A percentile compares a stretch with the other conserved stretches of the same genome.
phyloP scores from a whole-genome alignment of 2,113 vertebrate genomes.

The Halichoerus grypus region DNA sequence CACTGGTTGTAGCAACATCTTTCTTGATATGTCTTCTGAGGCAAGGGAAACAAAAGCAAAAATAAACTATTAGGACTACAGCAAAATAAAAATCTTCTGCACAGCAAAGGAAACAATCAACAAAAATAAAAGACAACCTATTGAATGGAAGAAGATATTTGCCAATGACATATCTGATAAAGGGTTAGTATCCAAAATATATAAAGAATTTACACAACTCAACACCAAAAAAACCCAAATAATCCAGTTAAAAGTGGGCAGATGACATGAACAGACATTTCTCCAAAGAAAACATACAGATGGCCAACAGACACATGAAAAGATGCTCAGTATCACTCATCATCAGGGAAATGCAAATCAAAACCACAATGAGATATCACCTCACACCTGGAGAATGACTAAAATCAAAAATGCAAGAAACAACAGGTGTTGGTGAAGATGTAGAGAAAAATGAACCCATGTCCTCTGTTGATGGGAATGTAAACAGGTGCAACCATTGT shows the following conservation, averaged over 20 bases:
- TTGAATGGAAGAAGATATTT: neutral
- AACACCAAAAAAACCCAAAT: neutral
- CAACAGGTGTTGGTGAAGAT: neutral
- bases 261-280: neutral
- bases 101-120: neutral
- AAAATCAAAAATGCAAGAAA: neutral
- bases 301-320: neutral
- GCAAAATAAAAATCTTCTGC: neutral
- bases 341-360: neutral
- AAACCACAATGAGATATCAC: neutral
- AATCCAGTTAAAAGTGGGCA: neutral
- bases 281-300: neutral
- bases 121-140: neutral
- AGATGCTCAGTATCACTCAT: neutral
- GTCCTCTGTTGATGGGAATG: neutral
- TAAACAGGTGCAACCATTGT: neutral
- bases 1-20: neutral
- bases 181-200: neutral
- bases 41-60: neutral
- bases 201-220: neutral
- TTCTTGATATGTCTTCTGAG: neutral
- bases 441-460: neutral
- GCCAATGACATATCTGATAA: neutral
- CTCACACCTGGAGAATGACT: neutral
- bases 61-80: neutral